phyloP scores from a whole-genome alignment of 2,113 vertebrate species.

The Austrofundulus limnaeus region DNA sequence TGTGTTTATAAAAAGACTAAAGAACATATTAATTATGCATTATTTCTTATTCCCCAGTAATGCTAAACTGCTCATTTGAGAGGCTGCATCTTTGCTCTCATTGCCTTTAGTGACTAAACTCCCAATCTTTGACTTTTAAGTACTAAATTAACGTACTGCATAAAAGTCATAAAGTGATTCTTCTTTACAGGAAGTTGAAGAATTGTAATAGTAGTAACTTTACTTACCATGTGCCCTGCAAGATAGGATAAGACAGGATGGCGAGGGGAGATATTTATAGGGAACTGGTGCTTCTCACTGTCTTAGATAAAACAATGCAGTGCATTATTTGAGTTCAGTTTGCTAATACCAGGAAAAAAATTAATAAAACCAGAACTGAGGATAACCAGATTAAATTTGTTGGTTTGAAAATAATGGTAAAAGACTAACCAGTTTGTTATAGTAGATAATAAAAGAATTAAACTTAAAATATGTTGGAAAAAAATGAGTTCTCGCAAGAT shows the following conservation, averaged over 20 bases:
- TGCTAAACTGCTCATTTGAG: conserved; percentile 38
- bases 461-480: neutral
- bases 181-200: conserved; percentile 24
- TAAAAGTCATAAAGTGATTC: conserved; percentile 39
- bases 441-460: conserved; percentile 12
- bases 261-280: conserved; percentile 52
- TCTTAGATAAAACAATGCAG: conserved; percentile 61
- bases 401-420: conserved; percentile 6
- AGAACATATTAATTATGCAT: neutral
- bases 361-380: conserved; percentile 35
- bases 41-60: neutral
- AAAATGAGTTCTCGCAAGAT: conserved; percentile 17
- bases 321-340: conserved; percentile 47
- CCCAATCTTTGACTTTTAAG: conserved; percentile 31
- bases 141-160: conserved; percentile 46
- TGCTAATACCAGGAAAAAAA: conserved; percentile 22
- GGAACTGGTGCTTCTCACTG: conserved; percentile 55
- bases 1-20: neutral
- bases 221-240: conserved; percentile 68
- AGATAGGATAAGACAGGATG: conserved; percentile 50
- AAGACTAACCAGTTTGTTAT: conserved; percentile 1
- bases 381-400: conserved; percentile 17
- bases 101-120: conserved; percentile 38
- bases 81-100: conserved; percentile 63
- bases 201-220: conserved; percentile 40